phyloP scores from a whole-genome alignment of 2,797 vertebrate genomes.

The Pteronotus mesoamericanus region DNA sequence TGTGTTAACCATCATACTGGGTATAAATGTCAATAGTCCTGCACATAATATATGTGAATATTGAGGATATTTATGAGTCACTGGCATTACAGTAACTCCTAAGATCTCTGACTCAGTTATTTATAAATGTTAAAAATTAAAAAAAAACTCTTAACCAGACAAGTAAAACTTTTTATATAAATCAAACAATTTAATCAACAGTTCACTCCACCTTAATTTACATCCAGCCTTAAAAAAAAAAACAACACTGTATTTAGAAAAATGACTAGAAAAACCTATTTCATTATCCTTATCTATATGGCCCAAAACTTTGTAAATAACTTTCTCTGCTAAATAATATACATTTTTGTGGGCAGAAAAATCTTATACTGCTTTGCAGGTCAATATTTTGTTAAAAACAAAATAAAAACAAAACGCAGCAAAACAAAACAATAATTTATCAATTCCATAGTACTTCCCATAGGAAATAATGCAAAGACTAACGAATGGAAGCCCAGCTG shows the following conservation, averaged over 20 bases:
- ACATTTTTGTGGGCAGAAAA: background rate
- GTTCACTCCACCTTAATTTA: conserved; percentile 23
- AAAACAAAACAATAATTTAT: background rate
- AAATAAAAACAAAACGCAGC: background rate
- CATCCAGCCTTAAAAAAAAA: background rate
- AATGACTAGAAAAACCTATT: background rate
- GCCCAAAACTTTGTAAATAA: background rate
- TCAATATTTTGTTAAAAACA: background rate
- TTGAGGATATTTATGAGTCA: background rate
- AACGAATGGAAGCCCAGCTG: background rate
- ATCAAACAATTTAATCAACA: conserved; percentile 40
- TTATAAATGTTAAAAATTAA: background rate
- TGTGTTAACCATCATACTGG: background rate
- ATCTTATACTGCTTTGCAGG: background rate
- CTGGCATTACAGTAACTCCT: background rate
- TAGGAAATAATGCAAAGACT: background rate
- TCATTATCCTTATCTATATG: background rate
- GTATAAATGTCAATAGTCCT: background rate
- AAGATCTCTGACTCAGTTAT: background rate
- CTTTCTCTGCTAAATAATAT: background rate
- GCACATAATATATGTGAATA: background rate
- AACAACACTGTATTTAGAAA: background rate
- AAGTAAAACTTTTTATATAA: background rate
- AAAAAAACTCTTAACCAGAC: background rate
- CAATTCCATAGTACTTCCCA: background rate